Conservation (phyloP, 1,140 invertebrate species). For the Triops longicaudatus region DNA sequence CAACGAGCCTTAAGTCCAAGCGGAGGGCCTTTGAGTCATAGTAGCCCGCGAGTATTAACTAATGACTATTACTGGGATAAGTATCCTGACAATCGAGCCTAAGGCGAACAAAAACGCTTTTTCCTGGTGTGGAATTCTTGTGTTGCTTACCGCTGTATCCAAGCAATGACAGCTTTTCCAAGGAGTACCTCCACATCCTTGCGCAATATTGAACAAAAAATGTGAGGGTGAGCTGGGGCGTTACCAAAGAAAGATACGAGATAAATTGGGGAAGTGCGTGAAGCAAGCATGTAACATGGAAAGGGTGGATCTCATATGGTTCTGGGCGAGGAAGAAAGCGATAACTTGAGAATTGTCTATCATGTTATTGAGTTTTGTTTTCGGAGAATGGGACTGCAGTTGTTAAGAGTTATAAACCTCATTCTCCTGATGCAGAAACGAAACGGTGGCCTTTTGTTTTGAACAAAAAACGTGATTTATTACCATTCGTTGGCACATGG, state of each 20-base stretch:
- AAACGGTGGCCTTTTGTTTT: neutral
- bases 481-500: too few species aligned
- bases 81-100: slow-evolving; percentile 11
- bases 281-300: neutral
- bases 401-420: neutral
- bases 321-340: neutral
- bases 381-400: neutral
- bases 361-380: neutral
- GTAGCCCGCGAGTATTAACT: slow-evolving; percentile 23
- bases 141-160: neutral
- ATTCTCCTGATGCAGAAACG: neutral
- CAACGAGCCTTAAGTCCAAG: slow-evolving; percentile 24
- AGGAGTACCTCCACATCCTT: neutral
- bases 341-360: neutral
- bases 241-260: slow-evolving; percentile 3
- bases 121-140: neutral
- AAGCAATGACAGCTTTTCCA: too few species aligned
- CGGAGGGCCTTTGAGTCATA: slow-evolving; percentile 27
- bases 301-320: slow-evolving; percentile 5
- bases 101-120: slow-evolving; percentile 5
- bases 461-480: too few species aligned
- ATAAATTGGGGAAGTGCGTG: neutral
- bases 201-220: neutral
- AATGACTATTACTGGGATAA: slow-evolving; percentile 26
- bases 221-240: neutral